Base-by-base conservation (phyloP, 2,797 vertebrate species). In the Cetoscarus ocellatus region DNA sequence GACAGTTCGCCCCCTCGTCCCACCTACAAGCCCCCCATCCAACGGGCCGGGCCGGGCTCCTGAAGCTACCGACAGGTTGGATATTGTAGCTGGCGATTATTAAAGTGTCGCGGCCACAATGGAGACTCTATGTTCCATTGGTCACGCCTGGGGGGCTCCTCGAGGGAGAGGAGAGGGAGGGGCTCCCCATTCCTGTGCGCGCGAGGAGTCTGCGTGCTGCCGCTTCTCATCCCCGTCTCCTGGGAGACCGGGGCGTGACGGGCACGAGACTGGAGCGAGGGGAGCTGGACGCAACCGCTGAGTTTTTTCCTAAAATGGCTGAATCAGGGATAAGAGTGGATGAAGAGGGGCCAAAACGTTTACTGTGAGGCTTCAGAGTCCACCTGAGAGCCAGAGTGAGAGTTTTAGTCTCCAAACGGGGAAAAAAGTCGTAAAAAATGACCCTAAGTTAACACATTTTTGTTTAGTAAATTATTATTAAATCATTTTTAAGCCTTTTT, bases 61-160 rank as follows among this genome's bases (percentile, higher is more conserved):
- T 95, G 95, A 95, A 96, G 96, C 96, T 96, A 95, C 96, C 97
- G 97, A 97, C 98, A 98, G 97, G 98, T 98, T 99, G 97, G 93
- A 97, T 96, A 98, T 98, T 98, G 97, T 98, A 97, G 95, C 96
- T 96, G 93, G 95, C 94, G 96, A 96, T 97, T 97, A 98, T 97
- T 97, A 97, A 98, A 98, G 96, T 96, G 97, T 97, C 96, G 94
- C 93, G 10, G 79, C 91, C 91, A 99, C 98, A 99, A 99, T 95
- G 94, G 95, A 91, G 87, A 92, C 95, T 98, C 98, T 98, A 97
- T 99, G 97, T 99, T 96, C 96, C 96, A 97, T 98, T 99, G 95
- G 96, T 96, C 96, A 99, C 96, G 97, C 96, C 95, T 93, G 94
- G 93, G 94, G 95, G 94, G 84, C 93, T 93, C 95, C 96, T 96